These are phyloP conservation scores for Leucophenga maculata DNA, from an alignment of 2,888 invertebrate genomes.

Conservation along the genomic window DNA sequence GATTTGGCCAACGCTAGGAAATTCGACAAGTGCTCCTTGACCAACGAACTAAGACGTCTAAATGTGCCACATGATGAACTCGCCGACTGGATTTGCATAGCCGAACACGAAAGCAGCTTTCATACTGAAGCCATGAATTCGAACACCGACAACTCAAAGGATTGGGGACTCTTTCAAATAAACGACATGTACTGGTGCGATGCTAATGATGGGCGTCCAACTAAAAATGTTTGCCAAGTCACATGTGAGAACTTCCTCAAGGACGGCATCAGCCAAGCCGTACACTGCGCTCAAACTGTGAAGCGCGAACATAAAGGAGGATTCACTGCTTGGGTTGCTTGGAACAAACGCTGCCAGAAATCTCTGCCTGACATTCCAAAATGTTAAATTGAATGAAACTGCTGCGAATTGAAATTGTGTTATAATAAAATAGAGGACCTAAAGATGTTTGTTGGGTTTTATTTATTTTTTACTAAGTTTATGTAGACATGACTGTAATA, in stretches of 20 bases:
- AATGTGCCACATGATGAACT: conserved; percentile 33
- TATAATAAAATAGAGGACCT: no score
- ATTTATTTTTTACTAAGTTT: no score
- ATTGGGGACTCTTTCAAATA: conserved; percentile 58
- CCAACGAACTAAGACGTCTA: conserved; percentile 40
- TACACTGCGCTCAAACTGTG: conserved; percentile 47
- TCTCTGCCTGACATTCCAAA: background rate
- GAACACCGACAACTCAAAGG: conserved; percentile 70
- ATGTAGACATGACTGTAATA: no score
- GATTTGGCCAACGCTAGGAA: conserved; percentile 1
- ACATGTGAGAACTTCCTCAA: conserved; percentile 43
- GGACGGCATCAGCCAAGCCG: conserved; percentile 44
- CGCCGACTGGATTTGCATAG: conserved; percentile 43
- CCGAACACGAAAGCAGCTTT: conserved; percentile 42
- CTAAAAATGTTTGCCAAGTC: conserved; percentile 45
- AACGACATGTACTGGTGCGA: conserved; percentile 57
- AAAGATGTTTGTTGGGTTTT: no score
- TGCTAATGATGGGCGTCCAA: conserved; percentile 27
- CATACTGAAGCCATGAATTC: conserved; percentile 68
- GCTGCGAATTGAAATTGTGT: background rate
- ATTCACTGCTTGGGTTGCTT: conserved; percentile 51
- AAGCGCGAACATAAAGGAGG: conserved; percentile 39
- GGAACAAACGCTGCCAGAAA: conserved; percentile 40
- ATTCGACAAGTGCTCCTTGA: conserved; percentile 32
- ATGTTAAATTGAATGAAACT: conserved; percentile 46